phyloP scores from a whole-genome alignment of 2,113 vertebrate species.

The Atractosteus spatula region DNA sequence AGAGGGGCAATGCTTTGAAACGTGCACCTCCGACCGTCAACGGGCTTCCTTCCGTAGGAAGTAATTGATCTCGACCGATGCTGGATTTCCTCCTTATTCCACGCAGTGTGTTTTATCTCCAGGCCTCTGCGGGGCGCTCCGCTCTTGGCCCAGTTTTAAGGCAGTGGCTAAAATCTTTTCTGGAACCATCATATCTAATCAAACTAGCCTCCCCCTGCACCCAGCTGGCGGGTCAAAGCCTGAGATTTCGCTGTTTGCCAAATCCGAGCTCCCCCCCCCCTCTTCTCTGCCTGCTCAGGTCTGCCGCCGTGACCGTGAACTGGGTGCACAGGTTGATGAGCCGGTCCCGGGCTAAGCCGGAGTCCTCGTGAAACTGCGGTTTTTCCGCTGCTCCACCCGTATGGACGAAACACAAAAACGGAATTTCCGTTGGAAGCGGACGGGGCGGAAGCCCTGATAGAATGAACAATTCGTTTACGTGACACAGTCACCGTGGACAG shows the following conservation, averaged over 20 bases:
- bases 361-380: too few species aligned
- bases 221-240: conserved; percentile 39
- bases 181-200: conserved; percentile 53
- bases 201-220: conserved; percentile 51
- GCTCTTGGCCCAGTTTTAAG: conserved; percentile 33
- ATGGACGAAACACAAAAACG: too few species aligned
- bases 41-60: neutral
- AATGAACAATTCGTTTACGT: too few species aligned
- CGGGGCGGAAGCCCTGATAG: too few species aligned
- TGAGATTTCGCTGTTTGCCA: conserved; percentile 25
- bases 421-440: too few species aligned
- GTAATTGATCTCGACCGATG: too few species aligned
- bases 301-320: neutral
- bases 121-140: conserved; percentile 31
- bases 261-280: neutral
- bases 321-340: conserved; percentile 23
- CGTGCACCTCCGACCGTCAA: neutral
- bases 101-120: conserved; percentile 46
- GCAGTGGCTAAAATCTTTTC: conserved; percentile 51
- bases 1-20: neutral
- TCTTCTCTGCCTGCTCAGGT: conserved; percentile 11
- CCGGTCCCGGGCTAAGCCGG: too few species aligned
- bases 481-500: too few species aligned
- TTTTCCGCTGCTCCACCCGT: too few species aligned
- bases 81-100: conserved; percentile 30